Conservation (phyloP, 2,888 invertebrate genomes). For the Hyposoter didymator region DNA sequence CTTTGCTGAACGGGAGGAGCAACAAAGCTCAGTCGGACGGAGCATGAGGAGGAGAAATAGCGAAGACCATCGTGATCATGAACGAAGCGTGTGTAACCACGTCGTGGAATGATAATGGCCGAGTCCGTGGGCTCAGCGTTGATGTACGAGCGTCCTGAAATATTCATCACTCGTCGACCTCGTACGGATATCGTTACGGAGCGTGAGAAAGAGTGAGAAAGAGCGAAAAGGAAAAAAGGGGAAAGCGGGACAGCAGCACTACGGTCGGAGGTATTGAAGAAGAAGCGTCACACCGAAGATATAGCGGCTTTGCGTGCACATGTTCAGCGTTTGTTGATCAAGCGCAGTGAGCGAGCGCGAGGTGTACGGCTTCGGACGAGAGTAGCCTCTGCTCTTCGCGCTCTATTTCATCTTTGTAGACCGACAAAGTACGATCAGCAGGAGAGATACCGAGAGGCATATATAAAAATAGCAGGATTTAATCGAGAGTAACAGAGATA, state of each 20-base stretch:
- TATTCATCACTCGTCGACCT: slow-evolving; percentile 67
- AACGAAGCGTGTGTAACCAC: slow-evolving; percentile 31
- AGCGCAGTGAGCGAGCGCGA: slow-evolving; percentile 43
- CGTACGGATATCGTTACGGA: slow-evolving; percentile 47
- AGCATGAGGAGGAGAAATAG: slow-evolving; percentile 21
- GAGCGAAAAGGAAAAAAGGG: slow-evolving; percentile 8
- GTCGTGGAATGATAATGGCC: slow-evolving; percentile 51
- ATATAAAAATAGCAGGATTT: slow-evolving; percentile 30
- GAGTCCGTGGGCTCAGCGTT: slow-evolving; percentile 54
- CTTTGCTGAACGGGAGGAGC: background rate
- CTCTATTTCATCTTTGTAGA: slow-evolving; percentile 61
- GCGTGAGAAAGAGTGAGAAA: slow-evolving; percentile 18
- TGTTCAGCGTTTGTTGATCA: slow-evolving; percentile 44
- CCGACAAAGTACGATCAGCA: slow-evolving; percentile 53
- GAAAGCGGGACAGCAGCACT: background rate
- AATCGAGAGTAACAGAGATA: background rate
- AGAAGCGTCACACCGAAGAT: slow-evolving; percentile 12
- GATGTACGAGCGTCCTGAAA: slow-evolving; percentile 66
- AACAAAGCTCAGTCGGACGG: background rate
- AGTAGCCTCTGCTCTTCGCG: slow-evolving; percentile 56
- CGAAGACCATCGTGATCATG: slow-evolving; percentile 32
- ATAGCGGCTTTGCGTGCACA: slow-evolving; percentile 47
- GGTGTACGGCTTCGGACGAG: slow-evolving; percentile 41
- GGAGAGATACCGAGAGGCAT: slow-evolving; percentile 9
- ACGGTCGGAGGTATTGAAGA: slow-evolving; percentile 16